Conservation (phyloP, 2,888 invertebrate genomes). For the Schizaphis graminum region DNA sequence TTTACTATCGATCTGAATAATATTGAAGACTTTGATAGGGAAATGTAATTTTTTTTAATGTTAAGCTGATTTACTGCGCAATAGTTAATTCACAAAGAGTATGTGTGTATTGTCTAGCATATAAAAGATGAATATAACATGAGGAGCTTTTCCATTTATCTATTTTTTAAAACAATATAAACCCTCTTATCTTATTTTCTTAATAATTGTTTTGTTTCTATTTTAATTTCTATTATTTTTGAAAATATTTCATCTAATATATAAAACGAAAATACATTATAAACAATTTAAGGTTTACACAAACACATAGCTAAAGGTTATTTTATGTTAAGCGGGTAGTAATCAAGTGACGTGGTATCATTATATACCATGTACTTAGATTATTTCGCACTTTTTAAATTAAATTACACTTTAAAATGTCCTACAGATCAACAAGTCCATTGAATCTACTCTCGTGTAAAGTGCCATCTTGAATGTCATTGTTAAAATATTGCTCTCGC, state of each 20-base stretch:
- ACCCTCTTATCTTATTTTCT: neutral
- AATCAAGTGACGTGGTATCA: neutral
- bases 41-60: neutral
- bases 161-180: too few relatives aligned
- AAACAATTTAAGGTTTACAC: neutral
- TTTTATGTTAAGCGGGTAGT: neutral
- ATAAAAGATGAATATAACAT: neutral
- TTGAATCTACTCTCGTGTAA: neutral
- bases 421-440: slow-evolving; percentile 13
- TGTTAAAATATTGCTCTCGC: neutral
- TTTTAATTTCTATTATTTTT: neutral
- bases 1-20: neutral
- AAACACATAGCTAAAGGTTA: neutral
- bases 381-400: neutral
- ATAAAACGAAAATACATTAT: neutral
- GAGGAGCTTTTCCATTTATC: neutral
- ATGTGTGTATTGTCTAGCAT: neutral
- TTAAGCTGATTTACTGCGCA: neutral
- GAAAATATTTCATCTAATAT: neutral
- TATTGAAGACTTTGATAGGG: neutral
- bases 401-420: slow-evolving; percentile 2
- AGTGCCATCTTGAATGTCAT: neutral
- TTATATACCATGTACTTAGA: neutral
- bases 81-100: neutral
- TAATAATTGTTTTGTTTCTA: neutral